Percentiles rank a stretch among this genome's conserved stretches.
These are phyloP conservation scores for Lingula anatina DNA, from an alignment of 2,888 invertebrate species.

Conservation along the genomic window DNA sequence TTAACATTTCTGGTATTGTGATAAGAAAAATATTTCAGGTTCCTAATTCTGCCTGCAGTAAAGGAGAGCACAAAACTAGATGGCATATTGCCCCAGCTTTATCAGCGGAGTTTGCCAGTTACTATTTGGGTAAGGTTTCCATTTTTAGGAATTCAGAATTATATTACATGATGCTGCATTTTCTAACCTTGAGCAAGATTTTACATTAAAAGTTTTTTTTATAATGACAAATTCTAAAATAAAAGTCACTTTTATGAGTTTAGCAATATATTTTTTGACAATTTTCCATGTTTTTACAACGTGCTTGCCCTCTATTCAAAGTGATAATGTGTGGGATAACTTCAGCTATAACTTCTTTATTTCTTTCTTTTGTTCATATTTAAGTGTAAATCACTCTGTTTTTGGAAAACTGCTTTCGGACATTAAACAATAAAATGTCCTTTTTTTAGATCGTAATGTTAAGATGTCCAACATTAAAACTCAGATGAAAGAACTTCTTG, in stretches of 20 bases:
- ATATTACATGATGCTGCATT: background rate
- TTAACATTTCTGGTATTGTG: no score
- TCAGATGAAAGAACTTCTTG: conserved; percentile 69
- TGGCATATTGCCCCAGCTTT: conserved; percentile 94
- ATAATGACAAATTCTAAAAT: background rate
- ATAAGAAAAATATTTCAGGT: no score
- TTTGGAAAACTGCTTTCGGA: no score
- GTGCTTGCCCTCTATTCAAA: no score
- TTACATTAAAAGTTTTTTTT: background rate
- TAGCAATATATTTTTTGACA: conserved; percentile 2
- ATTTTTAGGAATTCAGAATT: background rate
- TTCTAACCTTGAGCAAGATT: background rate
- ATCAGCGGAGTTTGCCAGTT: conserved; percentile 89
- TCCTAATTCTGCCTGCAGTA: conserved; percentile 26
- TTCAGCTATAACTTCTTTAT: no score
- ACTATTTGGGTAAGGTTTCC: conserved; percentile 62
- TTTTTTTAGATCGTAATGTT: conserved; percentile 67
- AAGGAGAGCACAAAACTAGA: conserved; percentile 77
- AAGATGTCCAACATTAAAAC: conserved; percentile 74
- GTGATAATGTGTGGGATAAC: no score
- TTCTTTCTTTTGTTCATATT: no score
- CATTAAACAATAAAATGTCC: no score
- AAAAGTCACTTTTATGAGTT: background rate
- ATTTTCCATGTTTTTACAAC: no score
- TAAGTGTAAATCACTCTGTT: no score